Conservation (phyloP, 2,113 vertebrate genomes). For the Calyptomena viridis region DNA sequence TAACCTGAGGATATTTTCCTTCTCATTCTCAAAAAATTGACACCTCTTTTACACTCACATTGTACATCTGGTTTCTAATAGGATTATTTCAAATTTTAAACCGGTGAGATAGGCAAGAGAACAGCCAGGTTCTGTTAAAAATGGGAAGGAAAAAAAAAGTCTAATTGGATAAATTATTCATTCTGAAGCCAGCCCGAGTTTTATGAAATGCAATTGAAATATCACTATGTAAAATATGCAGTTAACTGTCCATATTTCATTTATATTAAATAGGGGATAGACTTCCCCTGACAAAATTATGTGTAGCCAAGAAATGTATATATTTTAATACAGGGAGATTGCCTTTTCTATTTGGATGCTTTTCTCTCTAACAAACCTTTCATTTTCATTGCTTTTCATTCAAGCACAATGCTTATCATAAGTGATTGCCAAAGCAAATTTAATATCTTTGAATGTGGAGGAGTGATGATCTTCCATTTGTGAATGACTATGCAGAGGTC, state of each 20-base stretch:
- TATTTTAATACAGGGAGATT: constrained; percentile 1
- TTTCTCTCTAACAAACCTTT: background rate
- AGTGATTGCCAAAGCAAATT: background rate
- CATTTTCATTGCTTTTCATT: background rate
- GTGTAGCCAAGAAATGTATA: background rate
- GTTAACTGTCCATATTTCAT: constrained; percentile 3
- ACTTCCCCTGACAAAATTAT: background rate
- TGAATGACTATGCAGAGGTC: background rate
- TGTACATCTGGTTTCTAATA: background rate
- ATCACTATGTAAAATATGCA: constrained; percentile 3
- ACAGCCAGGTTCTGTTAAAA: background rate
- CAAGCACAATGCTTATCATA: background rate
- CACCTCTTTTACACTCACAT: background rate
- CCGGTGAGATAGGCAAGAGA: background rate
- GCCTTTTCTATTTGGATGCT: background rate
- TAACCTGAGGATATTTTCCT: background rate
- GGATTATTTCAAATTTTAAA: constrained; percentile 27
- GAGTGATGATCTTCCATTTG: background rate
- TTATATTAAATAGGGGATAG: constrained; percentile 10
- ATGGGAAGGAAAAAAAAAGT: background rate
- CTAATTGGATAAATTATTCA: constrained; percentile 42
- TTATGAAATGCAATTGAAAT: constrained; percentile 35
- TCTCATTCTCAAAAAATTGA: background rate
- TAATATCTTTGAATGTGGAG: background rate
- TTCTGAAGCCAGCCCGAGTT: background rate